A percentile compares a stretch with the other conserved stretches of the same genome.
Conservation (phyloP, 2,113 vertebrate genomes). For the Cichladusa arquata region DNA sequence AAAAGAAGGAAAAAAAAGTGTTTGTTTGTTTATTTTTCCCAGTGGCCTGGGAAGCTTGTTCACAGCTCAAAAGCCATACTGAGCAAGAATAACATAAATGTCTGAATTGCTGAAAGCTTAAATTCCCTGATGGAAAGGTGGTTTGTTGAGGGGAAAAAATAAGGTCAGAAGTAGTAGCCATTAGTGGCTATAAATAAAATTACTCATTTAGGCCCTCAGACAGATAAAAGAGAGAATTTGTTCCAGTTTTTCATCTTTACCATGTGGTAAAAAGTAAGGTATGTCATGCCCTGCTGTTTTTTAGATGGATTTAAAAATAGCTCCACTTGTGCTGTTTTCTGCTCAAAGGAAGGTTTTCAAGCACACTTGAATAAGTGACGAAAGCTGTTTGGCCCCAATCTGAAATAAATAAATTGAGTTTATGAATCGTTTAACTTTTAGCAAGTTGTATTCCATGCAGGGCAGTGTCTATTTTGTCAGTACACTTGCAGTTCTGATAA, state of each 20-base stretch:
- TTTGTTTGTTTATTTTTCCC: slow-evolving; percentile 19
- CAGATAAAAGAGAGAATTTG: slow-evolving; percentile 20
- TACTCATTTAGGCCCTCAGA: slow-evolving; percentile 52
- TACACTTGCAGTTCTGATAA: not conserved
- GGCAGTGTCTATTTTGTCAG: not conserved
- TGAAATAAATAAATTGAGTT: not conserved
- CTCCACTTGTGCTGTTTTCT: not conserved
- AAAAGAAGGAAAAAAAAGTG: not conserved
- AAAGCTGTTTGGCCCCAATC: not conserved
- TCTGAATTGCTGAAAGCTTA: slow-evolving; percentile 38
- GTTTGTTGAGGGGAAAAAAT: slow-evolving; percentile 12
- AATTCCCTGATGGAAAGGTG: slow-evolving; percentile 34
- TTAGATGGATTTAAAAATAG: slow-evolving; percentile 11
- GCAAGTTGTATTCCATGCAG: not conserved
- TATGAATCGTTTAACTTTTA: not conserved
- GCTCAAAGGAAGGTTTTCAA: slow-evolving; percentile 11
- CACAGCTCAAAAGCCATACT: slow-evolving; percentile 8
- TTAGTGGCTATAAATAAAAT: slow-evolving; percentile 51
- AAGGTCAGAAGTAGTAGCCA: slow-evolving; percentile 47
- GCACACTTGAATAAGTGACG: not conserved
- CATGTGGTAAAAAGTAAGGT: slow-evolving; percentile 51
- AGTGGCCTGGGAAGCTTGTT: slow-evolving; percentile 2
- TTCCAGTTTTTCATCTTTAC: slow-evolving; percentile 55
- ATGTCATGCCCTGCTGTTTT: slow-evolving; percentile 1
- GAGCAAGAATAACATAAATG: slow-evolving; percentile 39